Evolutionary conservation across 2,888 invertebrate genomes (phyloP).

Genomic region (Lasioglossum lativentre): DNA sequence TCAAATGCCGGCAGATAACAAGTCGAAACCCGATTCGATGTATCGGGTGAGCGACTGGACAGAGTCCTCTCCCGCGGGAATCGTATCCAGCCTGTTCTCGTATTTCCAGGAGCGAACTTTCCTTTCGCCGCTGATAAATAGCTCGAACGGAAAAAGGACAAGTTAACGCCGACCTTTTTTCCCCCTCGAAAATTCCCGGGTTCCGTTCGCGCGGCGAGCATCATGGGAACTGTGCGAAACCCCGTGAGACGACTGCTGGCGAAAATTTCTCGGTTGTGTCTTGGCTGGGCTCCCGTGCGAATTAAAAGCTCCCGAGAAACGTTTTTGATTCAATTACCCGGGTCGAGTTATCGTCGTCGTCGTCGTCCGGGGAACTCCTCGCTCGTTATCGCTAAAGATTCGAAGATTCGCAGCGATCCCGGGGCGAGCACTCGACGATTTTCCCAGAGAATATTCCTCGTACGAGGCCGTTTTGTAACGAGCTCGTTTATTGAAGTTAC

Average conservation of each 20-base stretch:
- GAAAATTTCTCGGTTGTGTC: conserved; percentile 3
- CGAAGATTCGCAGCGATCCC: not conserved
- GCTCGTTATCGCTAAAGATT: conserved; percentile 2
- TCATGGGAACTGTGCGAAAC: not conserved
- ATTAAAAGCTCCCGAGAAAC: not conserved
- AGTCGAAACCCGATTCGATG: conserved; percentile 62
- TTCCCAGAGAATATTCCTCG: not conserved
- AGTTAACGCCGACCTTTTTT: conserved; percentile 35
- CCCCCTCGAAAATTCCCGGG: conserved; percentile 26
- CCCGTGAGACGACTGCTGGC: not conserved
- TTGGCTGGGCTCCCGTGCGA: not conserved
- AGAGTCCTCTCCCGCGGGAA: conserved; percentile 51
- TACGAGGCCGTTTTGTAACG: conserved; percentile 2
- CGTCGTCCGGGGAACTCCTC: not conserved
- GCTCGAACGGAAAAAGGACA: conserved; percentile 34
- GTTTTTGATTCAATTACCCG: not conserved
- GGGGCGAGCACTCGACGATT: not conserved
- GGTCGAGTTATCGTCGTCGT: not conserved
- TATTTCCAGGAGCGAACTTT: conserved; percentile 60
- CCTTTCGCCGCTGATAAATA: conserved; percentile 63
- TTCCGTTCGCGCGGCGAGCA: not conserved
- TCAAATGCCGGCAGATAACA: conserved; percentile 66
- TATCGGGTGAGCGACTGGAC: conserved; percentile 45
- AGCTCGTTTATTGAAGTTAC: not conserved
- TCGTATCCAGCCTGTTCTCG: conserved; percentile 46